Evolutionary conservation across 2,113 vertebrate species (phyloP), one percentile per base, ranked within the genome.

Genomic region (Pachycephala philippinensis): DNA sequence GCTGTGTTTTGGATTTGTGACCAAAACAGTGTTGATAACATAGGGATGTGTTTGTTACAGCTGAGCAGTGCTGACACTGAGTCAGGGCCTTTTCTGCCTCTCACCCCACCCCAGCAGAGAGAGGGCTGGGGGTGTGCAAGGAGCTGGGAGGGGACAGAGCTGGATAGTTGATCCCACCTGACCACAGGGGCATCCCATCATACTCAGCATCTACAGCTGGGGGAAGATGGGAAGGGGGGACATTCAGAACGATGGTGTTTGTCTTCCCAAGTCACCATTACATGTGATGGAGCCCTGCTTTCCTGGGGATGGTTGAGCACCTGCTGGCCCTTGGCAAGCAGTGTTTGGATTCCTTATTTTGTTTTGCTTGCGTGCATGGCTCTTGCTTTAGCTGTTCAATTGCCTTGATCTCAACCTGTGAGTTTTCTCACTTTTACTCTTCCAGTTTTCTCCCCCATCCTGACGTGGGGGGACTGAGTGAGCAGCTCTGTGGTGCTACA

Each of bases 171-270:
- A 39, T 6, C 68, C 18, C 44, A 52, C 0, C 31, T 33, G 52
- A 44, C 42, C 27, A 23, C 19, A 28, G 40, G 35, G 33, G 7
- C 42, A 35, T 42, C 52, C 68, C 31, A 5, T 33, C 22, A 28
- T 9, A 44, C 28, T 14, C 52, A 59, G 27, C 60, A 45, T 31
- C 60, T 7, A 30, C 37, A 81, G 6, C 18, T 52, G 52, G 10
- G 44, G 28, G 22, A 66, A 56, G 23, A 14, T 16, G 44, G 33
- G n/a, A 65, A 27, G 5, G 3, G 6, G 6, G 5, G 10, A 15
- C 13, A 4, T 52, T 52, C 0, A 0, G 13, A 59, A 24, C 39
- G 13, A 18, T 15, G 33, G 53, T 40, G 13, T 45, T 75, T 74
- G 13, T n/a, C 37, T 66, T 52, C 33, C 33, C 22, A 52, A 26